Evolutionary conservation across 1,140 invertebrate species (phyloP).

Genomic region (Bombus superbus): DNA sequence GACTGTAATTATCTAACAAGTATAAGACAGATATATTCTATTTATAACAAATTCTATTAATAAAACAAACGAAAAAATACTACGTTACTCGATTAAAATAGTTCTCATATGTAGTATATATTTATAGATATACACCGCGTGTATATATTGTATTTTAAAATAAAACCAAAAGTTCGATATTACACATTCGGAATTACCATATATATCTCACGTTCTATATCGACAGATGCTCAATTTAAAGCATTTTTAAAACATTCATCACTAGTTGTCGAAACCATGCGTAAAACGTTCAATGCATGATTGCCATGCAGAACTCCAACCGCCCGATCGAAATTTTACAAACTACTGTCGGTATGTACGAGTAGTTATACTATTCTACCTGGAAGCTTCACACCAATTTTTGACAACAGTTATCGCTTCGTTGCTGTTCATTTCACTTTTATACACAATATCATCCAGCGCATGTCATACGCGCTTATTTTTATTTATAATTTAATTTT

Average conservation of each 20-base stretch:
- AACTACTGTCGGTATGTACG: background rate
- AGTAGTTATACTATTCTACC: background rate
- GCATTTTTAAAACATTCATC: background rate
- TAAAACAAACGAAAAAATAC: background rate
- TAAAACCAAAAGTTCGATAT: background rate
- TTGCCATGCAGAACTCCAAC: background rate
- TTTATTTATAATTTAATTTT: no score
- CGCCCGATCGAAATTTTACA: background rate
- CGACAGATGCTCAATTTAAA: background rate
- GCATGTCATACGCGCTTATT: no score
- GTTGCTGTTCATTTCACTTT: background rate
- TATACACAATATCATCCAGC: background rate
- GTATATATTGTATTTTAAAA: background rate
- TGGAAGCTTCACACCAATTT: background rate
- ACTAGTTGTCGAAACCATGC: background rate
- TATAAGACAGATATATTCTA: background rate
- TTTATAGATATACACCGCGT: background rate
- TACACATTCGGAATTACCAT: background rate
- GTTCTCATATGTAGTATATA: background rate
- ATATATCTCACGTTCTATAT: background rate
- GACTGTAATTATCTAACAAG: background rate
- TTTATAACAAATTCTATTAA: background rate
- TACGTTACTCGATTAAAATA: background rate
- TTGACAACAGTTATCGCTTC: background rate
- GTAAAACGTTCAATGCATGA: slow-evolving; percentile 1